phyloP scores from a whole-genome alignment of 2,113 vertebrate species.

The Jacana jacana region DNA sequence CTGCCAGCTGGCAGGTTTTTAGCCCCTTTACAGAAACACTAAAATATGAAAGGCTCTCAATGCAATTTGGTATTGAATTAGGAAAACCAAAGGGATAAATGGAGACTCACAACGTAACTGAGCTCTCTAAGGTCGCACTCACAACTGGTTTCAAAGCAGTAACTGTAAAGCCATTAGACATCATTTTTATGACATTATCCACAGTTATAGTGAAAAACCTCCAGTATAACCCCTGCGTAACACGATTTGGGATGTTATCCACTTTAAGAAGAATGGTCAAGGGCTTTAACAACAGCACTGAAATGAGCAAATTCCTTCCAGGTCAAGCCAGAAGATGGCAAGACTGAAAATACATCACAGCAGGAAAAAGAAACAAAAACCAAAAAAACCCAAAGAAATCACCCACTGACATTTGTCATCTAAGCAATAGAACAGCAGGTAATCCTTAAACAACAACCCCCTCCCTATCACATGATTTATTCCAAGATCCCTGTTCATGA shows the following conservation, averaged over 20 bases:
- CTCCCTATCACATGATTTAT: background rate
- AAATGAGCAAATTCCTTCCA: background rate
- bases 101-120: background rate
- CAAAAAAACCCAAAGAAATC: no score
- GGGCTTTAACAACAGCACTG: background rate
- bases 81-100: background rate
- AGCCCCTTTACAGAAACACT: background rate
- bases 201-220: background rate
- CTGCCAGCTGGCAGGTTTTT: background rate
- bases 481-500: background rate
- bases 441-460: background rate
- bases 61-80: background rate
- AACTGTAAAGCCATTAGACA: background rate
- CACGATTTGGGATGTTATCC: background rate
- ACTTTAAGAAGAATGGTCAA: background rate
- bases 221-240: background rate
- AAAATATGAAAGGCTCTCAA: background rate
- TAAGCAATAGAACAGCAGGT: background rate
- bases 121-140: background rate
- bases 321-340: background rate
- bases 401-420: background rate
- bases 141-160: background rate
- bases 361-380: background rate
- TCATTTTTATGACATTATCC: background rate
- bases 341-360: background rate